Percentiles rank a stretch among this genome's conserved stretches.
Conservation (phyloP, 2,113 vertebrate species). For the Corythornis madagascariensis region DNA sequence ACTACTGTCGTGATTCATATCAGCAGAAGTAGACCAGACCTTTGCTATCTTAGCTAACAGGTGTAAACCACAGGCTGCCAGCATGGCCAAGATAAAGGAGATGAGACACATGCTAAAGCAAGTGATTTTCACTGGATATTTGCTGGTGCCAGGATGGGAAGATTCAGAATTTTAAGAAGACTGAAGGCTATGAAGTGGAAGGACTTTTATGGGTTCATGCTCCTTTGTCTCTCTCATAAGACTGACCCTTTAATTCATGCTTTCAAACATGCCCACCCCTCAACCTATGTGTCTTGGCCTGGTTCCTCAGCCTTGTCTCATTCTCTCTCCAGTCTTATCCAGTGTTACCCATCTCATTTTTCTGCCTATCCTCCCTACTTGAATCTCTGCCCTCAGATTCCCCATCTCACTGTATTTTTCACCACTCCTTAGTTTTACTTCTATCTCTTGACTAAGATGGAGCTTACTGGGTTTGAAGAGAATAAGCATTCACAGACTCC, state of each 20-base stretch:
- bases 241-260: background rate
- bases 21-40: conserved; percentile 9
- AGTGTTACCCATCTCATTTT: background rate
- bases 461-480: background rate
- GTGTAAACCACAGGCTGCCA: conserved; percentile 21
- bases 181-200: background rate
- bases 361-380: background rate
- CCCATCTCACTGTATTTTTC: background rate
- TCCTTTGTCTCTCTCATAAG: background rate
- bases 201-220: background rate
- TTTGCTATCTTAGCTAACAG: conserved; percentile 24
- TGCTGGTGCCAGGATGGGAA: background rate
- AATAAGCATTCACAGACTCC: background rate
- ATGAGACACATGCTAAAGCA: background rate
- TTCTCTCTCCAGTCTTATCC: background rate
- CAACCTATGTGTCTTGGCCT: background rate
- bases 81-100: background rate
- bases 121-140: background rate
- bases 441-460: background rate
- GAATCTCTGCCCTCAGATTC: background rate
- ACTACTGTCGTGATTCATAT: conserved; percentile 1
- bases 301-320: background rate
- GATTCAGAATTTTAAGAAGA: background rate
- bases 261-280: background rate
- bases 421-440: background rate